These are phyloP conservation scores for Cardiocondyla obscurior DNA, from an alignment of 1,140 invertebrate genomes.

Conservation along the genomic window DNA sequence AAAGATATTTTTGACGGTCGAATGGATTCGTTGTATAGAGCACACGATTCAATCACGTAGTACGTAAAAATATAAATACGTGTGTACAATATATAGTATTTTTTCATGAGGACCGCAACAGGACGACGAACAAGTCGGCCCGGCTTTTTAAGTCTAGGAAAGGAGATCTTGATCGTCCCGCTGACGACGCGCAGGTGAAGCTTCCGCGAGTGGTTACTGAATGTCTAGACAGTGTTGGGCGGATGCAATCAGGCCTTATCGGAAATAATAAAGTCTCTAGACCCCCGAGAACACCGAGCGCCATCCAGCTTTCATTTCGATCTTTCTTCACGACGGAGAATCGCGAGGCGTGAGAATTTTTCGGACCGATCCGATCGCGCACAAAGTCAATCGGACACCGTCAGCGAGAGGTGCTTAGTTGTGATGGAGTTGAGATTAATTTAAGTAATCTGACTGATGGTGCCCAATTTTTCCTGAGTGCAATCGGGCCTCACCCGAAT, in stretches of 20 bases:
- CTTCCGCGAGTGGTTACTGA: slow-evolving; percentile 10
- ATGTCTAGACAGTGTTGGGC: slow-evolving; percentile 34
- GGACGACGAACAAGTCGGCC: slow-evolving; percentile 4
- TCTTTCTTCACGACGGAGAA: not conserved
- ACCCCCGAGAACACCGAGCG: slow-evolving; percentile 12
- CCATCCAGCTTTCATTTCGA: not conserved
- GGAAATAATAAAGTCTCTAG: slow-evolving; percentile 9
- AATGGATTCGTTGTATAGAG: slow-evolving; percentile 32
- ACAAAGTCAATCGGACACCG: no score
- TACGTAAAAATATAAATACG: slow-evolving; percentile 26
- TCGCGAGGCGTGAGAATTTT: no score
- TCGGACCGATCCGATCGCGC: no score
- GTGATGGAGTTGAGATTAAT: no score
- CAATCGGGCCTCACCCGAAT: no score
- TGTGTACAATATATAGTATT: slow-evolving; percentile 57
- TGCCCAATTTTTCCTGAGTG: no score
- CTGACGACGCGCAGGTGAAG: slow-evolving; percentile 4
- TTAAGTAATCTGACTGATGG: no score
- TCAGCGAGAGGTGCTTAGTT: no score
- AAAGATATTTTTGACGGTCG: slow-evolving; percentile 52
- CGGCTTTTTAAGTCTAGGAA: not conserved
- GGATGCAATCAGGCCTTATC: slow-evolving; percentile 28
- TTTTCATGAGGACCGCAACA: slow-evolving; percentile 35
- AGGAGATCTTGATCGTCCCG: slow-evolving; percentile 15
- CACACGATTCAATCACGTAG: slow-evolving; percentile 23